Base-by-base conservation (phyloP, 2,113 vertebrate species). In the Arenaria interpres region DNA sequence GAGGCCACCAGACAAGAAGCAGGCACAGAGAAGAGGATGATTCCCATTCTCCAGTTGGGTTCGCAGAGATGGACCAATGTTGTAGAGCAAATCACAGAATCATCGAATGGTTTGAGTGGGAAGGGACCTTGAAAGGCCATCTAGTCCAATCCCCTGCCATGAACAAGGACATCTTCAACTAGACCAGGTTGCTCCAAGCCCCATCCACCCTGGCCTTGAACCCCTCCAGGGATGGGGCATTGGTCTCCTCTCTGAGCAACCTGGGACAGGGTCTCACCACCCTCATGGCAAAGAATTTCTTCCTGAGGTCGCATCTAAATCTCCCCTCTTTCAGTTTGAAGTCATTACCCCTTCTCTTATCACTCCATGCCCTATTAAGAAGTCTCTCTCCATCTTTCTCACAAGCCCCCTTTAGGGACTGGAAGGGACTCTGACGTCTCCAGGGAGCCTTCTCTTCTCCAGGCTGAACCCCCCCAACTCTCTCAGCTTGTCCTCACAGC, bases 201-300 rank as follows among this genome's bases (percentile, higher is more conserved):
- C 24, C 24, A 0, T 43, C 82, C 63, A 50, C 13, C 30, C 30
- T 50, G n/a, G 0, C 43, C 20, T 51, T 7, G 25, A 50, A 68
- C 2, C 7, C 6, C 10, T 8, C 41, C 62, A 76, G 25, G 23
- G 43, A 59, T 30, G 53, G 20, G 30, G 15, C 17, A 13, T 14
- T 21, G 1, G 7, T 33, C 9, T 22, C 22, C 17, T 33, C 54
- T 46, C 33, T 45, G 39, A 28, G 27, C 23, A 63, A 46, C 33
- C 22, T 37, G 27, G 1, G 2, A 11, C 39, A 46, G 19, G 2
- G 48, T 3, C 4, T 46, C 39, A 22, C 10, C 16, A 35, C 13
- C 14, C 16, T 45, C 32, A 43, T 0, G 0, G 0, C 4, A 10
- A 35, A 10, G 7, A 2, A 32, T 12, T 15, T 35, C 46, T 63